Evolutionary conservation across 2,888 invertebrate genomes (phyloP), one percentile per base, ranked within the genome.

Genomic region (Harmothoe impar): DNA sequence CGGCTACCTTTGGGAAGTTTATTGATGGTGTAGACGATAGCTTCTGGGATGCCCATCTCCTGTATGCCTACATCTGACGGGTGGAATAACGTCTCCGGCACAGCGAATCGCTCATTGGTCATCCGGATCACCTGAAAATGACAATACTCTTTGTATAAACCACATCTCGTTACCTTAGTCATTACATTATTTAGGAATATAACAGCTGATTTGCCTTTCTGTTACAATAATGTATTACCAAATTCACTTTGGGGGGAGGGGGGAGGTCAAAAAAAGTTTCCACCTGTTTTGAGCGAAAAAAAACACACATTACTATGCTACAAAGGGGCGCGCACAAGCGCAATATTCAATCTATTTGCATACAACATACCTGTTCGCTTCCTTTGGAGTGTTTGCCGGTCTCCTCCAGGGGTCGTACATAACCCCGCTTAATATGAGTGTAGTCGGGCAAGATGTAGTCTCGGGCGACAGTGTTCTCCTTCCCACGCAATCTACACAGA

Each of bases 401-500:
- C 91, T 96, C 96, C 72, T 96, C 97, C 15, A 96, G 94, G 43
- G 96, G 95, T 91, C 96, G 96, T 0, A 97, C 95, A 95, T 96
- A 98, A 17, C 99, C 99, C 93, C 99, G 96, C 90, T 98, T 97
- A 12, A 99, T 97, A 0, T 97, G 97, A 0, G 98, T 98, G 95
- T 98, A 99, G 96, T 99, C 99, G 0, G 99, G 99, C 89, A 99
- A 96, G 0, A 99, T 97, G 95, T 99, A 99, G 95, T 99, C 99
- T 93, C 97, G 97, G 3, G 97, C 97, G 90, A 98, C 98, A 5
- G 97, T 97, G 93, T 97, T 97, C 62, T 97, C 97, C 68, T 93
- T 91, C 0, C 95, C 95, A 92, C 94, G 94, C 91, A 93, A 92
- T 90, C 96, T 96, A 91, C 31, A 86, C 3, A 23, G 43, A 33